Conservation (phyloP, 2,113 vertebrate species). For the Caracal caracal region DNA sequence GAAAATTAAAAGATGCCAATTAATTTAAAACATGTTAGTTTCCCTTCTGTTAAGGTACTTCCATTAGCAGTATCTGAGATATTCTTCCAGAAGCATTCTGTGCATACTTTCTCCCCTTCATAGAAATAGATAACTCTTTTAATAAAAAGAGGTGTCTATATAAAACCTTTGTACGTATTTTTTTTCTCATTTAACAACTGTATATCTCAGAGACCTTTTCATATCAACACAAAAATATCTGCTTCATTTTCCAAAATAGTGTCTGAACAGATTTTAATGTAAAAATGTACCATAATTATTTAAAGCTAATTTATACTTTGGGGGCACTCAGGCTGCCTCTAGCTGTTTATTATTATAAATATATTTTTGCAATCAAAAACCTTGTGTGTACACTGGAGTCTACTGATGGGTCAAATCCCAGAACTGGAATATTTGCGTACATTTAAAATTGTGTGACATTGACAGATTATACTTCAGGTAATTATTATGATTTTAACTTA, state of each 20-base stretch:
- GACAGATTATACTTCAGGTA: background rate
- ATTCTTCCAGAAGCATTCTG: background rate
- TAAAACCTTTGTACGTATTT: background rate
- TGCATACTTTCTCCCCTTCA: background rate
- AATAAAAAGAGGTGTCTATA: background rate
- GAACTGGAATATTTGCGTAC: background rate
- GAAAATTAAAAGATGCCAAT: constrained; percentile 56
- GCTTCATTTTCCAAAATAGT: background rate
- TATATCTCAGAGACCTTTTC: background rate
- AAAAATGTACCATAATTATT: background rate
- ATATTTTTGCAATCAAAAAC: background rate
- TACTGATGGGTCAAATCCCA: background rate
- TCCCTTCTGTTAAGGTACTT: constrained; percentile 23
- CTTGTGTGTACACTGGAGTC: background rate
- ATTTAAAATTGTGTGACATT: background rate
- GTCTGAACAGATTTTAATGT: background rate
- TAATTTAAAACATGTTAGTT: constrained; percentile 40
- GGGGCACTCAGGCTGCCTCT: background rate
- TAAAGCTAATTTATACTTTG: background rate
- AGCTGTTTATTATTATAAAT: background rate
- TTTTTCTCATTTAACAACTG: background rate
- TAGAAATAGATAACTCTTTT: background rate
- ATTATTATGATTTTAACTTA: background rate
- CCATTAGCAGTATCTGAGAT: background rate
- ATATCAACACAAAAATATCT: background rate